Evolutionary conservation across 1,140 invertebrate species (phyloP), one percentile per base, ranked within the genome.

Genomic region (Lepidurus apus): DNA sequence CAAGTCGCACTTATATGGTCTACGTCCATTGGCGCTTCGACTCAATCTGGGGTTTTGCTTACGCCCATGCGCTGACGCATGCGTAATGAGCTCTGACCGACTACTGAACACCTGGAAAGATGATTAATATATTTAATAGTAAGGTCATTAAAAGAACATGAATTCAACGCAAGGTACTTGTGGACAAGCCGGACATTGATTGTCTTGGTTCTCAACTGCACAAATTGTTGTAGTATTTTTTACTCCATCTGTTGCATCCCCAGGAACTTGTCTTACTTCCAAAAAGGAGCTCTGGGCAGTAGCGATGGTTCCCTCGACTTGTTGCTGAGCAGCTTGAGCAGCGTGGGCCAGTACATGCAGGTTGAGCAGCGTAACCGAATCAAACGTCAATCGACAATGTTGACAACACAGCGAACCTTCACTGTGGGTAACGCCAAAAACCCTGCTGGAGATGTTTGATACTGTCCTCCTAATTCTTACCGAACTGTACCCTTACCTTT

Each of bases 1-100:
- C 80, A 89, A 83, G 7, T 85, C 85, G 83, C 89, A 91, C 83
- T 91, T 90, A 82, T 87, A 87, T 21, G 83, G 87, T 81, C 84
- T 88, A 79, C 81, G 84, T 65, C 82, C 83, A 80, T 86, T 85
- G 2, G 82, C 82, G 5, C 83, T 83, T n/a, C 84, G 81, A 43
- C 82, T 77, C 24, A 78, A 80, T 10, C 78, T 80, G n/a, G 74
- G 78, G 42, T 79, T 81, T n/a, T 43, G 81, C 10, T 83, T 82
- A 79, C 85, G 86, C 7, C 87, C 88, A 81, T 90, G 89, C 73
- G 87, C 85, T 21, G 86, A 83, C 1, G 89, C 87, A 80, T 91
- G 89, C 47, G 87, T 84, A 10, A 88, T 86, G 42, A 91, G 83
- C 44, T 89, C 86, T 43, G 82, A 84, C 45, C 86, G 86, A 17